A percentile compares a stretch with the other conserved stretches of the same genome.
Conservation (phyloP, 2,797 vertebrate genomes). For the Coracias cyanogaster region DNA sequence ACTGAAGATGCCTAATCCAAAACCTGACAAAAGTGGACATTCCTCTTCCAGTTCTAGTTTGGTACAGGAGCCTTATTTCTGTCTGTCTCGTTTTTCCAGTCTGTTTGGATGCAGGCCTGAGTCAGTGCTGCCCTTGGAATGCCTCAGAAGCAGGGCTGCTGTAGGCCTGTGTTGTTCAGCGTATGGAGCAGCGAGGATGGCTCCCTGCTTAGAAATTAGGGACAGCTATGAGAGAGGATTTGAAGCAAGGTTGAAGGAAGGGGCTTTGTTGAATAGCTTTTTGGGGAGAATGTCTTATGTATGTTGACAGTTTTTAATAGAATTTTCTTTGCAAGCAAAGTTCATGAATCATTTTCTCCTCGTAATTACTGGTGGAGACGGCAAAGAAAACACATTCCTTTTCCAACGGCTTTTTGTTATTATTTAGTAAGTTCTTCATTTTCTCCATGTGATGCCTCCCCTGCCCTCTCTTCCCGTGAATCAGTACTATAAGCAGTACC, state of each 20-base stretch:
- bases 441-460: not conserved
- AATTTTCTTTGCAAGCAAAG: not conserved
- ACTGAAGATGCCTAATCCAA: not conserved
- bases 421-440: not conserved
- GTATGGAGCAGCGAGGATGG: not conserved
- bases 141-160: not conserved
- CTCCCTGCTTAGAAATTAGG: not conserved
- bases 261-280: not conserved
- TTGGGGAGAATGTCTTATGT: not conserved
- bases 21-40: not conserved
- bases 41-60: not conserved
- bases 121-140: not conserved
- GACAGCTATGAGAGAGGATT: not conserved
- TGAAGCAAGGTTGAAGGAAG: not conserved
- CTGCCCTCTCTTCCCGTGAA: not conserved
- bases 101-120: not conserved
- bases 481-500: not conserved
- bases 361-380: not conserved
- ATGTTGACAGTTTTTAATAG: not conserved
- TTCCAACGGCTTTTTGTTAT: not conserved
- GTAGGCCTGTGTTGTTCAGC: not conserved
- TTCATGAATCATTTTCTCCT: not conserved
- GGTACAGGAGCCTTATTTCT: not conserved
- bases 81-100: not conserved
- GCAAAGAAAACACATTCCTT: not conserved